phyloP scores from a whole-genome alignment of 1,140 invertebrate genomes.

The Oppia nitens region DNA sequence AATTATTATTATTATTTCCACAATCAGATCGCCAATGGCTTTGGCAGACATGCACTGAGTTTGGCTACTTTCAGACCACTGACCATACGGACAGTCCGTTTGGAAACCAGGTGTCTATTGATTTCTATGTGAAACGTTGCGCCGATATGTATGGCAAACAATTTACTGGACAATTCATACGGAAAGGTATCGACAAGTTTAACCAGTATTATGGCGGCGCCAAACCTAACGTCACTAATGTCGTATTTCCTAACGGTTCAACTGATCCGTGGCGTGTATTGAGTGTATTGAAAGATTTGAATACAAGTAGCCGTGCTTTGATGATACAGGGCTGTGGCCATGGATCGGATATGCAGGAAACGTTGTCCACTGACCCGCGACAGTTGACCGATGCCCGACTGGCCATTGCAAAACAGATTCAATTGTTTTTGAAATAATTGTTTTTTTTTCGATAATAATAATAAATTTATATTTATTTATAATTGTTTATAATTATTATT shows the following conservation, averaged over 20 bases:
- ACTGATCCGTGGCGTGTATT: constrained; percentile 86
- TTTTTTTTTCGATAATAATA: too few species aligned
- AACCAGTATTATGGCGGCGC: constrained; percentile 64
- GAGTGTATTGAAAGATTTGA: constrained; percentile 28
- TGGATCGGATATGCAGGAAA: constrained; percentile 33
- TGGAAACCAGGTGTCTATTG: constrained; percentile 53
- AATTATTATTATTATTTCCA: too few species aligned
- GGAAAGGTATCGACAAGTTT: constrained; percentile 43
- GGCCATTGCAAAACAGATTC: constrained; percentile 4
- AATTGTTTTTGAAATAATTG: neutral
- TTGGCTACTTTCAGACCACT: constrained; percentile 84
- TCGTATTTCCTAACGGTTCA: constrained; percentile 73
- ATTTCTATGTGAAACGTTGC: constrained; percentile 66
- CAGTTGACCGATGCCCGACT: constrained; percentile 24
- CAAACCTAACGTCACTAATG: constrained; percentile 46
- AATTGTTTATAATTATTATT: too few species aligned
- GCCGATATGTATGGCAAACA: constrained; percentile 53
- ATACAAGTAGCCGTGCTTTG: constrained; percentile 26
- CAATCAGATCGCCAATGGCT: constrained; percentile 57
- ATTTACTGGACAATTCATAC: constrained; percentile 40
- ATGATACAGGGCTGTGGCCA: constrained; percentile 28
- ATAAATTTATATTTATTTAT: too few species aligned
- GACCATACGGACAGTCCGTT: constrained; percentile 51
- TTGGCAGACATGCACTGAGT: constrained; percentile 87
- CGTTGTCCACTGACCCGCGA: constrained; percentile 22